phyloP scores from a whole-genome alignment of 2,888 invertebrate genomes.

The Lasioglossum vierecki region DNA sequence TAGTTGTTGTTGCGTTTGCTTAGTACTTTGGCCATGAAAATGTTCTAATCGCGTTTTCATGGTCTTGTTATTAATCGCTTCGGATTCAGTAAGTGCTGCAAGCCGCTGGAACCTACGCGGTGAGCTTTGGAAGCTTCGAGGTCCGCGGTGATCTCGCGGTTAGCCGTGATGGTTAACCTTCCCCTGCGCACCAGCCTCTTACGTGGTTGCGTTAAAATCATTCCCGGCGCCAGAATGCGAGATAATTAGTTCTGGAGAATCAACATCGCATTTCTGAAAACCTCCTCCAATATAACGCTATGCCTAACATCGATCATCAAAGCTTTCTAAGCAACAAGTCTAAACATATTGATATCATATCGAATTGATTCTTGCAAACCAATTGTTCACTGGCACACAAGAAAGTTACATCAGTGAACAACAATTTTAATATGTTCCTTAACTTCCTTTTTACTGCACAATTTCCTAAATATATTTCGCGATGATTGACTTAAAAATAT shows the following conservation, averaged over 20 bases:
- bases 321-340: not conserved
- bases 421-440: not conserved
- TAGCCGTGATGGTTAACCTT: conserved; percentile 66
- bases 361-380: not conserved
- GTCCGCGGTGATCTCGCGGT: conserved; percentile 66
- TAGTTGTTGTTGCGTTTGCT: not conserved
- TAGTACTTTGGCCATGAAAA: not conserved
- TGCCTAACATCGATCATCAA: not conserved
- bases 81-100: conserved; percentile 32
- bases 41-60: not conserved
- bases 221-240: conserved; percentile 45
- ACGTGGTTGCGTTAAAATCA: conserved; percentile 61
- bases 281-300: not conserved
- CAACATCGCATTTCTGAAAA: conserved; percentile 11
- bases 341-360: not conserved
- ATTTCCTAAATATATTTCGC: not conserved
- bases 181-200: conserved; percentile 40
- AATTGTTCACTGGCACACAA: not conserved
- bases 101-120: conserved; percentile 39
- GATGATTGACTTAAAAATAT: not conserved
- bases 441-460: too few species aligned
- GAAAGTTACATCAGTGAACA: not conserved
- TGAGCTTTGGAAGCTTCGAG: conserved; percentile 57
- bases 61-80: conserved; percentile 39
- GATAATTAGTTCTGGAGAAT: conserved; percentile 46